Conservation (phyloP, 2,888 invertebrate genomes). For the Lapara coniferarum region DNA sequence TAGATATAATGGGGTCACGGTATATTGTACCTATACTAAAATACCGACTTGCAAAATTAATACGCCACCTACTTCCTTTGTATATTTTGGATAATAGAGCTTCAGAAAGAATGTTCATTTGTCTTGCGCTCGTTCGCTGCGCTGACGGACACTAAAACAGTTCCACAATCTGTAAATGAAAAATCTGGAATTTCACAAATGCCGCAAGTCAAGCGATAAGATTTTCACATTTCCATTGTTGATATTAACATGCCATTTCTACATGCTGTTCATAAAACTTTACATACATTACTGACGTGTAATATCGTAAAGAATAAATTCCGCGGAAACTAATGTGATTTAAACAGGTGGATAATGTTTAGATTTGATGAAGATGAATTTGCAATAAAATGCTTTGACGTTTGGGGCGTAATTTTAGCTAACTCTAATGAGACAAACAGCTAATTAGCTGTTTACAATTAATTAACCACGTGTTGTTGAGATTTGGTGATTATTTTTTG, state of each 20-base stretch:
- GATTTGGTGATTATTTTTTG: neutral
- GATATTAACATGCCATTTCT: neutral
- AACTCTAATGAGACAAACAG: no score
- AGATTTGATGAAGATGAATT: neutral
- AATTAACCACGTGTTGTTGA: no score
- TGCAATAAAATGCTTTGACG: no score
- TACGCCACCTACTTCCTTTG: conserved; percentile 54
- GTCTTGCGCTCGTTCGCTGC: conserved; percentile 49
- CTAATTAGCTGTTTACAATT: no score
- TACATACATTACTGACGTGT: neutral
- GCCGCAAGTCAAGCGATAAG: neutral
- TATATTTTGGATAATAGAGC: conserved; percentile 46
- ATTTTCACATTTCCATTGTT: neutral
- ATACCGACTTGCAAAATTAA: conserved; percentile 41
- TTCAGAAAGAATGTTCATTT: conserved; percentile 52
- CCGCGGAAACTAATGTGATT: neutral
- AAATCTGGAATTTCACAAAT: conserved; percentile 13
- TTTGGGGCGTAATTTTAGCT: no score
- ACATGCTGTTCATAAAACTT: neutral
- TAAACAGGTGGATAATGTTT: neutral
- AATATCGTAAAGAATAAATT: no score
- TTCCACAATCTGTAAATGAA: neutral
- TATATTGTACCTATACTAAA: conserved; percentile 31
- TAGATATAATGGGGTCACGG: conserved; percentile 28
- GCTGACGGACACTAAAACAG: conserved; percentile 52